Evolutionary conservation across 2,888 invertebrate species (phyloP), one percentile per base, ranked within the genome.

Genomic region (Clepsis dumicolana): DNA sequence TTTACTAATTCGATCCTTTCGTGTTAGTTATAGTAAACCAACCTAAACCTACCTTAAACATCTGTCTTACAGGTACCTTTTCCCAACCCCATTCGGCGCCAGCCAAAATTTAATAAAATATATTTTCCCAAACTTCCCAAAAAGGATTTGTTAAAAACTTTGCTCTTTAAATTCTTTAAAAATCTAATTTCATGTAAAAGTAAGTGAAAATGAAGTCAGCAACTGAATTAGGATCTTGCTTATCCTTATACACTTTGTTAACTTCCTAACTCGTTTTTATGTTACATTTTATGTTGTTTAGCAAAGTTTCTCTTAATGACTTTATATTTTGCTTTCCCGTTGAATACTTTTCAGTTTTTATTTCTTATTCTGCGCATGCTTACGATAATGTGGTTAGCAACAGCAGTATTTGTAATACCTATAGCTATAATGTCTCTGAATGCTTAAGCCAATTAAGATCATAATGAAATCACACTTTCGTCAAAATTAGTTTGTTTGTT

Each of bases 121-220:
- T 21, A 21, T 21, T 12, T 48, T 21, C 10, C 21, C 48, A 21
- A 48, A 48, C 48, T 18, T 44, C 12, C 48, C 21, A 21, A 52
- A 52, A 52, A 52, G 52, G 52, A 52, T 52, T 25, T n/a, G n/a
- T 25, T 52, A 25, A 52, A 52, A 52, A 52, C 25, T 52, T 52
- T 25, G 52, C 29, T 54, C 16, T 48, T 48, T 48, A 21, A 48
- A 48, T 48, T 48, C 21, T 48, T 48, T 18, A 29, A 54, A 54
- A 29, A 29, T 29, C 29, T 54, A 18, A 54, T 54, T 54, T 32
- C 18, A 10, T 54, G 54, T 18, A 10, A 54, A 54, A 54, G 54
- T 54, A 29, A 29, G 54, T 32, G 48, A 54, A 54, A 54, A 54
- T 54, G 54, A 32, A 54, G 54, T 54, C 32, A 32, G 18, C 32